phyloP scores from a whole-genome alignment of 2,888 invertebrate genomes.

The Mythimna impura region DNA sequence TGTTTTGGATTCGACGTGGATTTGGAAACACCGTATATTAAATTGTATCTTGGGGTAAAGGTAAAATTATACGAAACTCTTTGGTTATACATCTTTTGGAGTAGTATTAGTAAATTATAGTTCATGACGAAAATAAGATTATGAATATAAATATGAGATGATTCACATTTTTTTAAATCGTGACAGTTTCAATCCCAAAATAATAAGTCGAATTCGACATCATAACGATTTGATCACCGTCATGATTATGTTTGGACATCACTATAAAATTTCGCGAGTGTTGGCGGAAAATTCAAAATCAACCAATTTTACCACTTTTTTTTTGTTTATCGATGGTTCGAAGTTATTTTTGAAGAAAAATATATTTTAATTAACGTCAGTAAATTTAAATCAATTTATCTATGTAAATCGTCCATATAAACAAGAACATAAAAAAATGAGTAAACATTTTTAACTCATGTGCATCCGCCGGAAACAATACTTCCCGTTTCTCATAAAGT shows the following conservation, averaged over 20 bases:
- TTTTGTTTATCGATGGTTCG: background rate
- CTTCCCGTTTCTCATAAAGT: slow-evolving; percentile 10
- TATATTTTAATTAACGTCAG: background rate
- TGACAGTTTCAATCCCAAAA: background rate
- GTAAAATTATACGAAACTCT: background rate
- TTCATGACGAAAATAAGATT: background rate
- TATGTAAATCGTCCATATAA: background rate
- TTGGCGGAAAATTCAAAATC: slow-evolving; percentile 53
- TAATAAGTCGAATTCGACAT: slow-evolving; percentile 2
- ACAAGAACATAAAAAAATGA: background rate
- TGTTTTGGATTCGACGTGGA: too few species aligned
- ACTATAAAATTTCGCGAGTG: slow-evolving; percentile 16
- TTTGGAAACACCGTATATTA: background rate
- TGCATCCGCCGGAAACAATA: slow-evolving; percentile 49
- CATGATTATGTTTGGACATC: slow-evolving; percentile 20
- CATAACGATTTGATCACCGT: background rate
- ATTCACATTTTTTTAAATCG: background rate
- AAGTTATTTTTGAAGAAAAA: background rate
- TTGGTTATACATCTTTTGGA: background rate
- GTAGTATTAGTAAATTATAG: background rate
- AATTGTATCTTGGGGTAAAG: background rate
- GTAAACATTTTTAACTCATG: background rate
- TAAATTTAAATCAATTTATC: background rate
- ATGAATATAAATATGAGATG: background rate
- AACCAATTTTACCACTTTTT: background rate